Percentiles rank a stretch among this genome's conserved stretches.
Conservation (phyloP, 2,888 invertebrate genomes). For the Drosophila nr. perissopoda region DNA sequence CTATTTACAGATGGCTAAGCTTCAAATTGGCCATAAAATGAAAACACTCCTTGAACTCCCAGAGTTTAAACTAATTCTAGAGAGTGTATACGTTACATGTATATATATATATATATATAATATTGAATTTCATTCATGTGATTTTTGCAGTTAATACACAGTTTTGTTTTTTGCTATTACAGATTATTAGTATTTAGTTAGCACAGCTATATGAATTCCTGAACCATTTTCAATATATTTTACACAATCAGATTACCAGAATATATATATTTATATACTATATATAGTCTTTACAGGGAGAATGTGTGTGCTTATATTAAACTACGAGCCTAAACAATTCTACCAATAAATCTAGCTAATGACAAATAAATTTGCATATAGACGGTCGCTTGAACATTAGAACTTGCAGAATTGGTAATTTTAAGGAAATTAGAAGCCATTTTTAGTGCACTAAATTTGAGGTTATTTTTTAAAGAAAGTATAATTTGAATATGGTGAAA, state of each 20-base stretch:
- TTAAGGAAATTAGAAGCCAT: neutral
- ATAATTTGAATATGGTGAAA: neutral
- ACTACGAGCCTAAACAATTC: conserved; percentile 24
- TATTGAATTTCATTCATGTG: conserved; percentile 57
- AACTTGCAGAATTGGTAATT: neutral
- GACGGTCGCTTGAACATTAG: conserved; percentile 7
- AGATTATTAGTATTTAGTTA: conserved; percentile 37
- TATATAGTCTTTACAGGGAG: conserved; percentile 19
- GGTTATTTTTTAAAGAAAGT: neutral
- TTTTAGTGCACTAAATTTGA: neutral
- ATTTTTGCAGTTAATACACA: conserved; percentile 26
- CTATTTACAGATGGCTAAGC: conserved; percentile 57
- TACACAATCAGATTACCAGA: conserved; percentile 12
- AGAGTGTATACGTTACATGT: neutral
- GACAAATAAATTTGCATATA: neutral
- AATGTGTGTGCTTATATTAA: conserved; percentile 24
- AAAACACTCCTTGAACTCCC: conserved; percentile 1
- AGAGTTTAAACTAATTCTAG: conserved; percentile 2
- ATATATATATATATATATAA: neutral
- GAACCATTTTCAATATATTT: conserved; percentile 54
- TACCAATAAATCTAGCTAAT: conserved; percentile 33
- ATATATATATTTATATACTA: neutral
- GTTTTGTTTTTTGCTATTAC: conserved; percentile 5
- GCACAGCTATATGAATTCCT: conserved; percentile 78
- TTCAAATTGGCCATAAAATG: conserved; percentile 3